phyloP scores from a whole-genome alignment of 1,140 invertebrate species.

The Lutraria rhynchaena region DNA sequence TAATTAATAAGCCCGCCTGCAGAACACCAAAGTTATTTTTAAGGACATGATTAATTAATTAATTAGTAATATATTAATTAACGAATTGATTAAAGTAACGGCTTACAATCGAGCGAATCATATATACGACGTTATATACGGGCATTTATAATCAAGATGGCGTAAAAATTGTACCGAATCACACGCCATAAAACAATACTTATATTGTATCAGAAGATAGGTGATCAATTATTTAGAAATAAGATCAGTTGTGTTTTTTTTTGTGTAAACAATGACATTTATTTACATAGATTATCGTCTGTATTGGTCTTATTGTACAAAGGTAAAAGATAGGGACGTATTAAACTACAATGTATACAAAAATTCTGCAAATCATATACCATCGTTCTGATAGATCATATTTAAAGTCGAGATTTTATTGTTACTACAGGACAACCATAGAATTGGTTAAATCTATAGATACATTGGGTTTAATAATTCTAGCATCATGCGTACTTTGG shows the following conservation, averaged over 20 bases:
- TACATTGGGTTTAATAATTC: not conserved
- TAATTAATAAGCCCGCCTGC: too few species aligned
- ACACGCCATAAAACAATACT: not conserved
- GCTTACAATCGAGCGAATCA: too few species aligned
- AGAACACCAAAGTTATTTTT: too few species aligned
- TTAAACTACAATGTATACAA: conserved; percentile 38
- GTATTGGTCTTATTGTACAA: not conserved
- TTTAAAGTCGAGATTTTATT: not conserved
- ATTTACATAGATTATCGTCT: conserved; percentile 29
- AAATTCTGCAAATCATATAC: conserved; percentile 29
- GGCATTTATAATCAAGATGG: conserved; percentile 26
- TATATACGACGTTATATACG: too few species aligned
- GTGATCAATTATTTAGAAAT: conserved; percentile 40
- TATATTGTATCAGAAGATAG: not conserved
- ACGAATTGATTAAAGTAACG: too few species aligned
- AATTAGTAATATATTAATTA: too few species aligned
- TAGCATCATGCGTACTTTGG: not conserved
- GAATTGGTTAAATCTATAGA: conserved; percentile 24
- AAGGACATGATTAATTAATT: too few species aligned
- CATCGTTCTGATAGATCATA: conserved; percentile 13
- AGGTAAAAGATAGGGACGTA: conserved; percentile 20
- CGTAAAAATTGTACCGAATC: conserved; percentile 22
- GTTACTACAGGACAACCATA: conserved; percentile 23
- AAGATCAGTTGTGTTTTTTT: conserved; percentile 25
- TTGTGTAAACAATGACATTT: conserved; percentile 11